Conservation (phyloP, 1,140 invertebrate genomes). For the Conopomorpha cramerella region DNA sequence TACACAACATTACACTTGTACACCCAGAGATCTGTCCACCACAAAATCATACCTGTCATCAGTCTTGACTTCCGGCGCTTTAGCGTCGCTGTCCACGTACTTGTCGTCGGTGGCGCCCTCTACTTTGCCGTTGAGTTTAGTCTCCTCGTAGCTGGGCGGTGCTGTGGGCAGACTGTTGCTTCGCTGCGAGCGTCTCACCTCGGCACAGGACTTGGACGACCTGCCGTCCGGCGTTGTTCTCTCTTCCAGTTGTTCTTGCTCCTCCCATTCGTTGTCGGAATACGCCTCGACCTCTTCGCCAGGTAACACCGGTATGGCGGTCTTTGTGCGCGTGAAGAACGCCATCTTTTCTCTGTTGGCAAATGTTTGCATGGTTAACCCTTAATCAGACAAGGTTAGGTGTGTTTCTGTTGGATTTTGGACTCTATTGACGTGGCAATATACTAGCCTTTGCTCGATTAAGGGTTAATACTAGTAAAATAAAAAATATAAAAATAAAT, state of each 20-base stretch:
- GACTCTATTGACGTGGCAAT: too few species aligned
- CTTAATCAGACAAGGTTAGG: too few species aligned
- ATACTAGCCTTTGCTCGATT: too few species aligned
- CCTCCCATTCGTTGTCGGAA: slow-evolving; percentile 50
- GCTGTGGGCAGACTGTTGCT: slow-evolving; percentile 1
- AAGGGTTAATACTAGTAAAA: too few species aligned
- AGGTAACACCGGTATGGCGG: slow-evolving; percentile 77
- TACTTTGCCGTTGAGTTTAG: too few species aligned
- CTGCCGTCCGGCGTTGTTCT: slow-evolving; percentile 37
- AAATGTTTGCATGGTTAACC: too few species aligned
- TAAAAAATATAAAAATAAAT: too few species aligned
- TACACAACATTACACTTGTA: slow-evolving; percentile 67
- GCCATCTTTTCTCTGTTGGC: slow-evolving; percentile 90
- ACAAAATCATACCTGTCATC: slow-evolving; percentile 69
- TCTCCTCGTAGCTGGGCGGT: too few species aligned
- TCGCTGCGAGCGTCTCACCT: slow-evolving; percentile 19
- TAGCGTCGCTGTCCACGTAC: slow-evolving; percentile 1
- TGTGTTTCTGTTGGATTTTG: too few species aligned
- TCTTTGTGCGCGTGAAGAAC: slow-evolving; percentile 84
- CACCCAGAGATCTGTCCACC: slow-evolving; percentile 68
- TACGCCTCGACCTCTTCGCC: slow-evolving; percentile 61
- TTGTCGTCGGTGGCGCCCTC: background rate
- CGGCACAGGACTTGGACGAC: slow-evolving; percentile 44
- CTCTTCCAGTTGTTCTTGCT: slow-evolving; percentile 33
- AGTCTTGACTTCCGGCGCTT: slow-evolving; percentile 16